Evolutionary conservation across 1,140 invertebrate genomes (phyloP).

Genomic region (Zaprionus vittiger): DNA sequence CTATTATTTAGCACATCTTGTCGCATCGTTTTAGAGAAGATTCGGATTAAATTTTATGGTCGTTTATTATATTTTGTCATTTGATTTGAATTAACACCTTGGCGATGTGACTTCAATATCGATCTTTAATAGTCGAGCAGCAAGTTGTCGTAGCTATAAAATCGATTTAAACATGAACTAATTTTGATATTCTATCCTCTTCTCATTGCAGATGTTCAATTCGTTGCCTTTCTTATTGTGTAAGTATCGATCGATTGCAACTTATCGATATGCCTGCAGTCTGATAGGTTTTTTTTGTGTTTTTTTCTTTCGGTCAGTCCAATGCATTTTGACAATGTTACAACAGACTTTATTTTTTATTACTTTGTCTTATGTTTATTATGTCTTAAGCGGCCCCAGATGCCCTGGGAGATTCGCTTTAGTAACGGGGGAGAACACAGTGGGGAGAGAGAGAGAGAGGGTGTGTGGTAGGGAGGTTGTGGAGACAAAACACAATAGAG

Average conservation of each 20-base stretch:
- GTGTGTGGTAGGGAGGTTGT: background rate
- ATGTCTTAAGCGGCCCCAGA: constrained; percentile 32
- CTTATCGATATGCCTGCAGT: constrained; percentile 5
- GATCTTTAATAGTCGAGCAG: constrained; percentile 19
- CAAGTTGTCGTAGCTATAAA: constrained; percentile 4
- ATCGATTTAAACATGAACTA: background rate
- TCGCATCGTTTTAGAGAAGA: constrained; percentile 65
- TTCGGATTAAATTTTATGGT: constrained; percentile 76
- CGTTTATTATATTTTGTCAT: constrained; percentile 81
- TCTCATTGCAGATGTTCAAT: constrained; percentile 37
- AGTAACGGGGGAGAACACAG: constrained; percentile 27
- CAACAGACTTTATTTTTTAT: constrained; percentile 60
- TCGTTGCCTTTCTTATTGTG: constrained; percentile 17
- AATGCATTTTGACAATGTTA: constrained; percentile 64
- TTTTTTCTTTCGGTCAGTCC: background rate
- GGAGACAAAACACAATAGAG: constrained; percentile 64
- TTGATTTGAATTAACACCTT: constrained; percentile 76
- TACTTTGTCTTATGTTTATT: constrained; percentile 32
- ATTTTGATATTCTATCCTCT: constrained; percentile 15
- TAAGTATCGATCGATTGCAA: constrained; percentile 38
- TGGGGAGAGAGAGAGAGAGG: background rate
- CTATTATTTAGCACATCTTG: constrained; percentile 58
- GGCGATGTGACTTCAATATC: constrained; percentile 16
- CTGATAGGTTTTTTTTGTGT: background rate
- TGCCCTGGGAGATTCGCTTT: constrained; percentile 55